phyloP scores from a whole-genome alignment of 2,113 vertebrate genomes.

The Oncorhynchus keta region DNA sequence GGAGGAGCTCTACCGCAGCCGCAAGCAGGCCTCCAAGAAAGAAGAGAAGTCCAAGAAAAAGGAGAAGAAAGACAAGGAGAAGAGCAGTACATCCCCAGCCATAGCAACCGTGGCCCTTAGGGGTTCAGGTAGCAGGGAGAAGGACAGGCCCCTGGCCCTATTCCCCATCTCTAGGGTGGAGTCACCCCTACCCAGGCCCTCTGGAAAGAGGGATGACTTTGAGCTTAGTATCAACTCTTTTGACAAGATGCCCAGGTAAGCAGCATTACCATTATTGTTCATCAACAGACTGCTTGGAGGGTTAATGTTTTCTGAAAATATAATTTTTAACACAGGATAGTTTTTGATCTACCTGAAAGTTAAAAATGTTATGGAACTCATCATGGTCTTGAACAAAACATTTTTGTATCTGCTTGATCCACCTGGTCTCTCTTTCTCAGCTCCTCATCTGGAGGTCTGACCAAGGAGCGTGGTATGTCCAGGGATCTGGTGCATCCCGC shows the following conservation, averaged over 20 bases:
- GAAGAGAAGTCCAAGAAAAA: slow-evolving; percentile 90
- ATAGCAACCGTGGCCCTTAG: slow-evolving; percentile 57
- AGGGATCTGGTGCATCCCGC: slow-evolving; percentile 85
- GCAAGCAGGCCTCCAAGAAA: slow-evolving; percentile 87
- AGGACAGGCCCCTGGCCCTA: slow-evolving; percentile 78
- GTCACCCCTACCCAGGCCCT: slow-evolving; percentile 65
- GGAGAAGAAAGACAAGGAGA: slow-evolving; percentile 80
- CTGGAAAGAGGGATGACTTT: slow-evolving; percentile 86
- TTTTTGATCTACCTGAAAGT: not conserved
- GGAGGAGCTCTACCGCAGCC: slow-evolving; percentile 84
- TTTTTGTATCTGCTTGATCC: not conserved
- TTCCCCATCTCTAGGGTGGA: slow-evolving; percentile 76
- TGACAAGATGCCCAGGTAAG: slow-evolving; percentile 74
- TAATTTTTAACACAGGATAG: not conserved
- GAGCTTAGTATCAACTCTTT: slow-evolving; percentile 86
- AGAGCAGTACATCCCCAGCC: slow-evolving; percentile 75
- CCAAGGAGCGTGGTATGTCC: slow-evolving; percentile 84
- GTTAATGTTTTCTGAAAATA: no score
- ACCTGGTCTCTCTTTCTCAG: not conserved
- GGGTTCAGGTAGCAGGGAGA: slow-evolving; percentile 76
- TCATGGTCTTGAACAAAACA: not conserved
- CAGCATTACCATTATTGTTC: not conserved
- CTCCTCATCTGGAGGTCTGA: slow-evolving; percentile 77
- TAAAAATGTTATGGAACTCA: not conserved
- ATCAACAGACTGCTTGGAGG: not conserved